phyloP scores from a whole-genome alignment of 92 coral and sea anemone species.

The Palythoa grandis region DNA sequence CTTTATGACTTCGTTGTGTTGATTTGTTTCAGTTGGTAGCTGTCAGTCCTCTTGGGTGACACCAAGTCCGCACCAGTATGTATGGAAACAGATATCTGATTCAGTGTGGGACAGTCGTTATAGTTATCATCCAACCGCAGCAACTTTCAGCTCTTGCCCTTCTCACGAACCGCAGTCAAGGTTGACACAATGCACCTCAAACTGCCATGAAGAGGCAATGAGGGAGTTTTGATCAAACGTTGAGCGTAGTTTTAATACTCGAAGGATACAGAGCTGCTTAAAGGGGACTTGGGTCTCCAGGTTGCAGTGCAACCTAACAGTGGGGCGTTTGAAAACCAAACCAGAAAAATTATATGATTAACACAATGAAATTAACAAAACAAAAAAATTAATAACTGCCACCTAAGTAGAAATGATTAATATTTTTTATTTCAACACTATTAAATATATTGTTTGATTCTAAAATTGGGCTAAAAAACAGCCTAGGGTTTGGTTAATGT shows the following conservation, averaged over 20 bases:
- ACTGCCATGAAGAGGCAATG: conserved; percentile 30
- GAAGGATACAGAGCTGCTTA: not conserved
- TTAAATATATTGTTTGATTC: too few relatives aligned
- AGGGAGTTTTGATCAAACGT: conserved; percentile 16
- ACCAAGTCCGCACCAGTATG: not conserved
- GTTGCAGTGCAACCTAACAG: not conserved
- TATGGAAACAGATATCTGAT: conserved; percentile 22
- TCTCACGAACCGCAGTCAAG: conserved; percentile 14
- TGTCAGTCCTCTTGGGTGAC: conserved; percentile 31
- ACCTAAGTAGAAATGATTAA: too few relatives aligned
- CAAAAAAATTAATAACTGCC: too few relatives aligned
- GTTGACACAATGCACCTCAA: conserved; percentile 26
- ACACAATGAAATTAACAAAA: too few relatives aligned
- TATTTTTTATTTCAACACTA: too few relatives aligned
- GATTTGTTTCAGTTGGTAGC: conserved; percentile 8
- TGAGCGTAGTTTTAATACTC: not conserved
- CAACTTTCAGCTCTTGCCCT: not conserved
- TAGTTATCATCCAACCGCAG: not conserved
- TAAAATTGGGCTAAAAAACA: too few relatives aligned
- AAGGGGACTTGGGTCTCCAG: not conserved
- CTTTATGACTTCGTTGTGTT: too few relatives aligned
- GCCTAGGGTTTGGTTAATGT: too few relatives aligned
- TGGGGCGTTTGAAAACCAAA: not conserved
- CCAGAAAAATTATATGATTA: too few relatives aligned
- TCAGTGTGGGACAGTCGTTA: conserved; percentile 26